phyloP scores from a whole-genome alignment of 1,140 invertebrate genomes.

The Zaprionus africanus region DNA sequence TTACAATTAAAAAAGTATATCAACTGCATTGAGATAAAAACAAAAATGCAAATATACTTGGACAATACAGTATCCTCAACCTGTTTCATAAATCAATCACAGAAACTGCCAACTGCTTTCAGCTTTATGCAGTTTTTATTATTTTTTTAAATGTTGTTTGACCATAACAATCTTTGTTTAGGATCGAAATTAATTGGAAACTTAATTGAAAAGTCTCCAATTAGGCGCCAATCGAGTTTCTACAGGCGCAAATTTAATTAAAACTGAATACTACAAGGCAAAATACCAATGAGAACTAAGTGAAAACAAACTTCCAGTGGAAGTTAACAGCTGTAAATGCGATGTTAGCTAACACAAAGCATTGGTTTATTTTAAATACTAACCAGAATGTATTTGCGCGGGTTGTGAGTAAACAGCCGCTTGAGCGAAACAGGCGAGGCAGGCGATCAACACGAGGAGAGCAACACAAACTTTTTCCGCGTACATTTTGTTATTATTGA shows the following conservation, averaged over 20 bases:
- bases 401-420: constrained; percentile 76
- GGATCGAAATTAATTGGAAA: constrained; percentile 53
- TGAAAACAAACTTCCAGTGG: not conserved
- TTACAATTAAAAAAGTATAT: constrained; percentile 37
- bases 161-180: constrained; percentile 35
- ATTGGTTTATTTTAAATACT: constrained; percentile 49
- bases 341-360: not conserved
- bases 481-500: constrained; percentile 58
- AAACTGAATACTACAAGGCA: not conserved
- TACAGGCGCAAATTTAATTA: not conserved
- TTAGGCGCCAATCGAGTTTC: constrained; percentile 18
- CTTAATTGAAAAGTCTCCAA: constrained; percentile 60
- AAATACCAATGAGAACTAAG: not conserved
- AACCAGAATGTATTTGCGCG: constrained; percentile 73
- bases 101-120: constrained; percentile 43
- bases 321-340: not conserved
- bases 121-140: constrained; percentile 53
- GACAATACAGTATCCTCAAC: constrained; percentile 10
- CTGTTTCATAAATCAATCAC: constrained; percentile 70
- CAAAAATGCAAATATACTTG: not conserved
- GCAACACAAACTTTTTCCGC: constrained; percentile 68
- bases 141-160: constrained; percentile 56
- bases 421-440: constrained; percentile 51
- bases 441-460: constrained; percentile 56
- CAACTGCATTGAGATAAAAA: constrained; percentile 10